Conservation (phyloP, 2,113 vertebrate species). For the Tetrax tetrax region DNA sequence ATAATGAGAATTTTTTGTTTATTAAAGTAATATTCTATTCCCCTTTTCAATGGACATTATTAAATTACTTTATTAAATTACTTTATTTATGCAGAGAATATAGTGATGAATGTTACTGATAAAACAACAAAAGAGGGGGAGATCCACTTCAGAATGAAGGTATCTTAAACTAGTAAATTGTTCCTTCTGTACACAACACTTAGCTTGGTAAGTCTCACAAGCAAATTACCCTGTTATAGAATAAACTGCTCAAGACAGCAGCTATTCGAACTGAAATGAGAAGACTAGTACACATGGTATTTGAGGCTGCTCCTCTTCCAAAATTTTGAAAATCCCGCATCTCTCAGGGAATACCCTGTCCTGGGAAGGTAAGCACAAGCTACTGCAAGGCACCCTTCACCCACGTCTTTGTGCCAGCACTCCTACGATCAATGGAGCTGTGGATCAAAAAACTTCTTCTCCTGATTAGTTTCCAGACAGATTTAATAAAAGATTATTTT, state of each 20-base stretch:
- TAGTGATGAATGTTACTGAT: not conserved
- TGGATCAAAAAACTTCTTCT: not conserved
- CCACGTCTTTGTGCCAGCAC: accelerated
- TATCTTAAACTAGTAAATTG: not conserved
- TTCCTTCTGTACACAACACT: not conserved
- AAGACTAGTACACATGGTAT: not conserved
- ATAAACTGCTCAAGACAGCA: not conserved
- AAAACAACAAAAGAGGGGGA: not conserved
- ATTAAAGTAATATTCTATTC: not conserved
- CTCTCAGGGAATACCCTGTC: not conserved
- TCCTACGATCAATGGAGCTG: not conserved
- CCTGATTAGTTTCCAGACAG: not conserved
- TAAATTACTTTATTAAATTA: not conserved
- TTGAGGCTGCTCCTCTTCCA: not conserved
- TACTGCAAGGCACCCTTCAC: not conserved
- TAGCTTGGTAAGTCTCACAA: not conserved
- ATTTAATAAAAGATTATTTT: not conserved
- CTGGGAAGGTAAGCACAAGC: not conserved
- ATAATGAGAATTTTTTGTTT: not conserved
- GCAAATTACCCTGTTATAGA: not conserved
- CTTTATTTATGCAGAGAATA: not conserved
- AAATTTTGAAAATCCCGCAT: not conserved
- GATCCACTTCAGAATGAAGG: not conserved
- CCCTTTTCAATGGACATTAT: not conserved
- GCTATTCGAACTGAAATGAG: not conserved